A percentile compares a stretch with the other conserved stretches of the same genome.
Conservation (phyloP, 2,888 invertebrate genomes). For the Ichneumoninae sp. region DNA sequence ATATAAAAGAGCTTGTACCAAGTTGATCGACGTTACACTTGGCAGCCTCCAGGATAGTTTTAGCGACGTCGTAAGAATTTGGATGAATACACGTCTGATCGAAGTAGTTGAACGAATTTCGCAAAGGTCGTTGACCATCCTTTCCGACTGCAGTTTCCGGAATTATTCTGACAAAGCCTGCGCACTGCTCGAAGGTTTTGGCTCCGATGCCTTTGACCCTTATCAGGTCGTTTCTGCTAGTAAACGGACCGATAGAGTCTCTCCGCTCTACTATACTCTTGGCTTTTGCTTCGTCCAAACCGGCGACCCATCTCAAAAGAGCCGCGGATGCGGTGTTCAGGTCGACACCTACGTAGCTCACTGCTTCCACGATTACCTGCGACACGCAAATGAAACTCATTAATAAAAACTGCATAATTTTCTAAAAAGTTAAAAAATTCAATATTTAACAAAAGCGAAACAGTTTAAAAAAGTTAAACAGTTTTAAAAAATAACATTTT, state of each 20-base stretch:
- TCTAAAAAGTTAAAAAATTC: too few species aligned
- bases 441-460: neutral
- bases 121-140: neutral
- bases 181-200: constrained; percentile 95
- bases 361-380: constrained; percentile 92
- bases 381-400: constrained; percentile 15
- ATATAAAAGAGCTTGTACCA: constrained; percentile 78
- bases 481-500: too few species aligned
- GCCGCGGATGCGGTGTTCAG: constrained; percentile 94
- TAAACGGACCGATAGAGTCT: constrained; percentile 89
- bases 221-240: constrained; percentile 90
- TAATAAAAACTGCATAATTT: too few species aligned
- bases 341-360: constrained; percentile 97
- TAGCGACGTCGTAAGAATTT: constrained; percentile 92
- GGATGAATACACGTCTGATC: constrained; percentile 97
- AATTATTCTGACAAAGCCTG: constrained; percentile 91
- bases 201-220: constrained; percentile 93
- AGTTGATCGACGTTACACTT: constrained; percentile 81
- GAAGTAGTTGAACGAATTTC: constrained; percentile 80
- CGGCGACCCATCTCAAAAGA: constrained; percentile 93
- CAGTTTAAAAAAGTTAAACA: too few species aligned
- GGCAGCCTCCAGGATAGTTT: constrained; percentile 85
- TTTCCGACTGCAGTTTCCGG: constrained; percentile 81
- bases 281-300: constrained; percentile 91
- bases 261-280: constrained; percentile 92